Evolutionary conservation across 2,888 invertebrate genomes (phyloP).

Genomic region (Synergus gifuensis): DNA sequence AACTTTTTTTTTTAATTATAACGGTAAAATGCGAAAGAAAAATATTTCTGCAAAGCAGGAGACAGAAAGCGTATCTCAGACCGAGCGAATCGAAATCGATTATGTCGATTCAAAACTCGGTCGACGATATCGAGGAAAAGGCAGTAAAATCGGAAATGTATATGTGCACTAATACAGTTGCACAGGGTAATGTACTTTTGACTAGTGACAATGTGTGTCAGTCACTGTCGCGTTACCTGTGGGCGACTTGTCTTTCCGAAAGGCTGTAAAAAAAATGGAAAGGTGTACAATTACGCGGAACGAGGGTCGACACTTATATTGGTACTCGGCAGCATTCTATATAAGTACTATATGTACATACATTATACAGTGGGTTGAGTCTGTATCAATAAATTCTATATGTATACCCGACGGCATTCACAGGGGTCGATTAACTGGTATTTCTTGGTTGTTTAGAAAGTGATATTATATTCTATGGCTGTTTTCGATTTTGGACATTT

Average conservation of each 20-base stretch:
- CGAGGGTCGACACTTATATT: conserved; percentile 10
- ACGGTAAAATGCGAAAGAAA: not conserved
- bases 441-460: conserved; percentile 23
- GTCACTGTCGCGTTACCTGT: conserved; percentile 6
- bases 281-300: conserved; percentile 12
- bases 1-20: not conserved
- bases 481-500: conserved; percentile 2
- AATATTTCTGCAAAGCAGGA: not conserved
- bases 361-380: not conserved
- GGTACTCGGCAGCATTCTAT: not conserved
- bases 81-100: conserved; percentile 29
- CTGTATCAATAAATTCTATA: conserved; percentile 9
- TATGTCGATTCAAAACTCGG: conserved; percentile 35
- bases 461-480: not conserved
- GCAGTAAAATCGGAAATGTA: conserved; percentile 1
- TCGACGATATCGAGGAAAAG: conserved; percentile 35
- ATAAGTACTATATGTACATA: not conserved
- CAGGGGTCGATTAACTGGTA: conserved; percentile 11
- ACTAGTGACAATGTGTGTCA: conserved; percentile 2
- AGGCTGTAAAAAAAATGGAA: conserved; percentile 14
- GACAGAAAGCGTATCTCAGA: conserved; percentile 15
- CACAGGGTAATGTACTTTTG: not conserved
- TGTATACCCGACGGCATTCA: not conserved
- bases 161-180: conserved; percentile 5
- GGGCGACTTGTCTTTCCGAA: conserved; percentile 4